Conservation (phyloP, 2,113 vertebrate genomes). For the Trochalopteron elliotii region DNA sequence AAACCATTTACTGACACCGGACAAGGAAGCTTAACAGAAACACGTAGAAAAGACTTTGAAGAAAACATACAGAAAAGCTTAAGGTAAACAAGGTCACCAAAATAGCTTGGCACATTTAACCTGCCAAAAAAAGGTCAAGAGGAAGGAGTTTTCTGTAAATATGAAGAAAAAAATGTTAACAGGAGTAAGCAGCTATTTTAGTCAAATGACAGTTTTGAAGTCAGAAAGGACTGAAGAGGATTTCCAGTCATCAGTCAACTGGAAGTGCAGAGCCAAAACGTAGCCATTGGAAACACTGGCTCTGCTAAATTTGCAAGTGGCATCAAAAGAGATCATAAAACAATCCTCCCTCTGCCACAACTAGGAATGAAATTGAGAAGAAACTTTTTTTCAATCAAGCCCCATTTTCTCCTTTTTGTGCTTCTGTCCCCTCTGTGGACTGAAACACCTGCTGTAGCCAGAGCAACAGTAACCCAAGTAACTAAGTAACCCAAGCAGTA, state of each 20-base stretch:
- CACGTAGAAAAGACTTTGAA: background rate
- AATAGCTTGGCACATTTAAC: background rate
- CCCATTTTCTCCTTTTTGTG: background rate
- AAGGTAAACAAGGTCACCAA: background rate
- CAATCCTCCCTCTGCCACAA: background rate
- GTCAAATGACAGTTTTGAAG: background rate
- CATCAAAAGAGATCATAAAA: background rate
- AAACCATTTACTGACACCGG: background rate
- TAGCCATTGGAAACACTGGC: background rate
- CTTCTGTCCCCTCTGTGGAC: background rate
- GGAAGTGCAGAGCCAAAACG: background rate
- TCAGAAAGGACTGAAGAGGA: background rate
- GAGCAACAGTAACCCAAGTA: background rate
- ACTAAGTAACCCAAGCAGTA: background rate
- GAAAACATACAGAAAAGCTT: background rate
- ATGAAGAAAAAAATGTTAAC: background rate
- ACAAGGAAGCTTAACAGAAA: background rate
- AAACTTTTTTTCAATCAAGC: background rate
- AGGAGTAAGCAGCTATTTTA: background rate
- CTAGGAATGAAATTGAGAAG: background rate
- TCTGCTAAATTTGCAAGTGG: background rate
- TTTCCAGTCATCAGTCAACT: background rate
- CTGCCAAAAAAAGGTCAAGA: background rate
- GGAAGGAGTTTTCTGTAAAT: background rate
- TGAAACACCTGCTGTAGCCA: background rate